These are phyloP conservation scores for Erethizon dorsatum DNA, from an alignment of 2,797 vertebrate genomes.

Conservation along the genomic window DNA sequence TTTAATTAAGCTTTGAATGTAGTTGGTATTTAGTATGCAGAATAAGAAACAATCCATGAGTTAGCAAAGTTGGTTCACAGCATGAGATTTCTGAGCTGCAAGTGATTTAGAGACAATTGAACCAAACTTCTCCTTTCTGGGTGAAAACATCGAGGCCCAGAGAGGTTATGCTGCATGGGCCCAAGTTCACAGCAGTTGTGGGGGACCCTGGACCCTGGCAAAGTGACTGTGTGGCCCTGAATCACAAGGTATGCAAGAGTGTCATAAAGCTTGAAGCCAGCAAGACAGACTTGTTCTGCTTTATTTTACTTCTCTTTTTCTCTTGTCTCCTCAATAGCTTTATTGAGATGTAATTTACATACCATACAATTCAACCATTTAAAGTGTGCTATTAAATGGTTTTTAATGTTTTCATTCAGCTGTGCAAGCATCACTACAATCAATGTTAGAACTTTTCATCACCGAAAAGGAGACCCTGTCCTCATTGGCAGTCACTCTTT, in stretches of 20 bases:
- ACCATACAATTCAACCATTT: not conserved
- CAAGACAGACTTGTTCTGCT: not conserved
- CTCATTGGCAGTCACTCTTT: not conserved
- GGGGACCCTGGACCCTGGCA: not conserved
- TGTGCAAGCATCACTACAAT: not conserved
- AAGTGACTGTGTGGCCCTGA: not conserved
- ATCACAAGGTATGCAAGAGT: not conserved
- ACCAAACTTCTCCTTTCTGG: not conserved
- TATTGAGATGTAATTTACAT: not conserved
- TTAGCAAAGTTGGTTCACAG: slow-evolving; percentile 32
- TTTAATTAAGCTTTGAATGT: slow-evolving; percentile 64
- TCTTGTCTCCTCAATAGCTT: not conserved
- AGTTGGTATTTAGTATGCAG: slow-evolving; percentile 28
- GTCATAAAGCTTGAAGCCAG: not conserved
- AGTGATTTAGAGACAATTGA: slow-evolving; percentile 11
- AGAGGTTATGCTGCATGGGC: not conserved
- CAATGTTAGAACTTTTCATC: not conserved
- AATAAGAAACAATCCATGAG: slow-evolving; percentile 34
- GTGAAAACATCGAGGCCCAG: not conserved
- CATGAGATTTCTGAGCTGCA: slow-evolving; percentile 35
- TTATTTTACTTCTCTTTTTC: not conserved
- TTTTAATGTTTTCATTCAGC: not conserved
- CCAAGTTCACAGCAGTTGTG: not conserved
- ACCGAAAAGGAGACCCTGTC: not conserved
- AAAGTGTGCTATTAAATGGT: not conserved